Evolutionary conservation across 2,113 vertebrate species (phyloP).

Genomic region (Emydocephalus ijimae): DNA sequence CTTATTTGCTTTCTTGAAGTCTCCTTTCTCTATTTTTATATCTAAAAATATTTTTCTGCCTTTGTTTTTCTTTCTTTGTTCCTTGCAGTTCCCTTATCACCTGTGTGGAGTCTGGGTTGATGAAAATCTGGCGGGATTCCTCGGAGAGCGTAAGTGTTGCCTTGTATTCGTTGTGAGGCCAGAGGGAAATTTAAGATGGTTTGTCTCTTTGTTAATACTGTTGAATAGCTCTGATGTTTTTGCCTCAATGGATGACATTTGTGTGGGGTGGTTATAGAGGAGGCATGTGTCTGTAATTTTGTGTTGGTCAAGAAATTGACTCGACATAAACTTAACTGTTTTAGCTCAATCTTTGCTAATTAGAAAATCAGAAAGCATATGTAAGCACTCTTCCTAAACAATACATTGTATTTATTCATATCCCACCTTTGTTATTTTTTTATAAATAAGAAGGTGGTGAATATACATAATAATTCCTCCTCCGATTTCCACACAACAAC

Average conservation of each 20-base stretch:
- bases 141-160: conserved; percentile 58
- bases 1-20: background rate
- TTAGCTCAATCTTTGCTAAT: background rate
- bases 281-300: background rate
- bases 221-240: background rate
- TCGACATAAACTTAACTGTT: background rate
- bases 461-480: no score
- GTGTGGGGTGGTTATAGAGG: background rate
- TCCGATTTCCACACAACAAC: no score
- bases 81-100: conserved; percentile 70
- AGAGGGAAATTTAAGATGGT: no score
- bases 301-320: background rate
- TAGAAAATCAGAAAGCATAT: background rate
- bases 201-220: background rate
- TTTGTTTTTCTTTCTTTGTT: background rate
- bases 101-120: conserved; percentile 75
- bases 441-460: no score
- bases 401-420: background rate
- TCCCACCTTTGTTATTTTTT: no score
- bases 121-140: conserved; percentile 79
- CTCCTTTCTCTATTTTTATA: background rate
- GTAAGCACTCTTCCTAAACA: no score
- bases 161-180: background rate
- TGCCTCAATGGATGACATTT: background rate
- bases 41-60: background rate